Conservation (phyloP, 2,888 invertebrate genomes). For the Carabus problematicus region DNA sequence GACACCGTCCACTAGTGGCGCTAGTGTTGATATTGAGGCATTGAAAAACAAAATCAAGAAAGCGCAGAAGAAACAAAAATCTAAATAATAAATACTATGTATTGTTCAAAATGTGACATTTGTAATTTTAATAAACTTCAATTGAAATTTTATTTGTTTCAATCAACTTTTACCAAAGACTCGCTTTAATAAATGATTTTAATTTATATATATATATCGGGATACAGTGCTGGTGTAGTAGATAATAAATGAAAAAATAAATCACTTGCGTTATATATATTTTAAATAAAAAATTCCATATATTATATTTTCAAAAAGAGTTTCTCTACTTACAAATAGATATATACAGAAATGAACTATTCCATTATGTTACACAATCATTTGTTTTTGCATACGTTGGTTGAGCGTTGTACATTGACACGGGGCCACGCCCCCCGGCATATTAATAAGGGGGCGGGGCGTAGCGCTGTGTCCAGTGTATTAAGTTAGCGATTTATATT, state of each 20-base stretch:
- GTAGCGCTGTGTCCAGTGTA: conserved; percentile 17
- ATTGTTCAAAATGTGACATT: neutral
- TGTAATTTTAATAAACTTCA: conserved; percentile 1
- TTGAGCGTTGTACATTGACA: conserved; percentile 36
- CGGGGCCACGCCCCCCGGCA: conserved; percentile 12
- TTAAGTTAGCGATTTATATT: conserved; percentile 9
- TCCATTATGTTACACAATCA: conserved; percentile 31
- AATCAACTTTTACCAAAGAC: neutral
- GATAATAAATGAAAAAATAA: neutral
- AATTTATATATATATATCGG: too few species aligned
- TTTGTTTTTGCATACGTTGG: conserved; percentile 37
- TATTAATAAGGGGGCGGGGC: conserved; percentile 20
- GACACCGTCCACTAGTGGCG: conserved; percentile 52
- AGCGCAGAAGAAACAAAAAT: conserved; percentile 62
- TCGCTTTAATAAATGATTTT: too few species aligned
- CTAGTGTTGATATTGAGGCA: conserved; percentile 70
- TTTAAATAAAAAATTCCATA: conserved; percentile 31
- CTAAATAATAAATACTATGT: conserved; percentile 46
- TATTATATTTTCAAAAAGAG: conserved; percentile 25
- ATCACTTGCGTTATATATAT: conserved; percentile 3
- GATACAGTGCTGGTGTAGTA: too few species aligned
- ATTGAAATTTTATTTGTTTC: neutral
- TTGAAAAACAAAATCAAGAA: conserved; percentile 81
- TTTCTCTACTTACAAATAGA: conserved; percentile 30
- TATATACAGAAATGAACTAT: conserved; percentile 38